Conservation (phyloP, 2,888 invertebrate genomes). For the Sphinx pinastri region DNA sequence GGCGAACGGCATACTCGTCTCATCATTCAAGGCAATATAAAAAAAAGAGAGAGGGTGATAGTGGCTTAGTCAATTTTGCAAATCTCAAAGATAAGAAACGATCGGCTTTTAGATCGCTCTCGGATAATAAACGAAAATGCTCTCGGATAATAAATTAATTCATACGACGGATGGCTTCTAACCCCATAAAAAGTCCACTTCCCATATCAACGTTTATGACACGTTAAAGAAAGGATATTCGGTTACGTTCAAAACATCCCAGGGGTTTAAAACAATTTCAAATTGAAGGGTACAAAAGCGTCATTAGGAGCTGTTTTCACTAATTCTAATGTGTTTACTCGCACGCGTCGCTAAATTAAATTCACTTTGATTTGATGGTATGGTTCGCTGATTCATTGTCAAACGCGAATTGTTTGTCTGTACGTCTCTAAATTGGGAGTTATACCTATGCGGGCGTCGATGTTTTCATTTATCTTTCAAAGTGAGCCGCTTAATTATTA, state of each 20-base stretch:
- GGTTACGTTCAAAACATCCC: conserved; percentile 18
- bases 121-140: too few relatives aligned
- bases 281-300: not conserved
- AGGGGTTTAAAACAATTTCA: conserved; percentile 1
- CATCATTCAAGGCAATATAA: too few relatives aligned
- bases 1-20: too few relatives aligned
- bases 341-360: conserved; percentile 11
- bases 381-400: conserved; percentile 2
- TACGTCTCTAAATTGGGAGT: not conserved
- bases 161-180: not conserved
- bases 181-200: not conserved
- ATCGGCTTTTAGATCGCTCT: too few relatives aligned
- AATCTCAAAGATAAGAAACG: too few relatives aligned
- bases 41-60: too few relatives aligned
- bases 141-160: not conserved
- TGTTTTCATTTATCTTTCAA: too few relatives aligned
- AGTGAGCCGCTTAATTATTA: too few relatives aligned
- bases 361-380: not conserved
- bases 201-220: not conserved
- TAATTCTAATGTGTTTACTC: conserved; percentile 1
- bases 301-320: not conserved
- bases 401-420: conserved; percentile 2
- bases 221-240: conserved; percentile 5
- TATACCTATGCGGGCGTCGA: not conserved
- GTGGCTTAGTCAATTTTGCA: too few relatives aligned